Percentiles rank a stretch among this genome's conserved stretches.
These are phyloP conservation scores for Rhodinocichla rosea DNA, from an alignment of 2,113 vertebrate genomes.

Conservation along the genomic window DNA sequence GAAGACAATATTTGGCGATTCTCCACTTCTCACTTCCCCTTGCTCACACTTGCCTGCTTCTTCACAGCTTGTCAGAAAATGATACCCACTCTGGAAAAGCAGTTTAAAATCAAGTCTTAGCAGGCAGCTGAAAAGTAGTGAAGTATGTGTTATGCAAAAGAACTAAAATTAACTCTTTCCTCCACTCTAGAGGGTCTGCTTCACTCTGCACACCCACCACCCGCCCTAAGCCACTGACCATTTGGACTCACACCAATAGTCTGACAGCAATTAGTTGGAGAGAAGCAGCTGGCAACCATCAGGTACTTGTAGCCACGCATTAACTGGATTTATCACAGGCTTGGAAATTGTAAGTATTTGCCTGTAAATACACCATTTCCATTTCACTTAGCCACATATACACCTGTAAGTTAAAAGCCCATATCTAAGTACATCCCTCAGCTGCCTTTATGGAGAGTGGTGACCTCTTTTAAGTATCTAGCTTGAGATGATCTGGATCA, in stretches of 20 bases:
- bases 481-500: background rate
- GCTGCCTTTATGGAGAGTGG: background rate
- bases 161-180: constrained; percentile 4
- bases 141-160: background rate
- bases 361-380: background rate
- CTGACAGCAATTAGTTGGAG: background rate
- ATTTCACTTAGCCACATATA: background rate
- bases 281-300: background rate
- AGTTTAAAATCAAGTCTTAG: background rate
- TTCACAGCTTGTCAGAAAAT: constrained; percentile 33
- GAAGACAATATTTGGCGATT: background rate
- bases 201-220: accelerated
- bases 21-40: background rate
- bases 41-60: background rate
- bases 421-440: background rate
- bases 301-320: background rate
- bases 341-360: background rate
- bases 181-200: background rate
- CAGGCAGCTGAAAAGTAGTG: background rate
- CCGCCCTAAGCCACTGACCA: background rate
- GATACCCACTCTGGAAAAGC: background rate
- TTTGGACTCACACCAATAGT: background rate
- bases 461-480: background rate
- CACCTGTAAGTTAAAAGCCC: background rate
- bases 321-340: background rate